Evolutionary conservation across 2,113 vertebrate genomes (phyloP), one percentile per base, ranked within the genome.

Genomic region (Plecotus auritus): DNA sequence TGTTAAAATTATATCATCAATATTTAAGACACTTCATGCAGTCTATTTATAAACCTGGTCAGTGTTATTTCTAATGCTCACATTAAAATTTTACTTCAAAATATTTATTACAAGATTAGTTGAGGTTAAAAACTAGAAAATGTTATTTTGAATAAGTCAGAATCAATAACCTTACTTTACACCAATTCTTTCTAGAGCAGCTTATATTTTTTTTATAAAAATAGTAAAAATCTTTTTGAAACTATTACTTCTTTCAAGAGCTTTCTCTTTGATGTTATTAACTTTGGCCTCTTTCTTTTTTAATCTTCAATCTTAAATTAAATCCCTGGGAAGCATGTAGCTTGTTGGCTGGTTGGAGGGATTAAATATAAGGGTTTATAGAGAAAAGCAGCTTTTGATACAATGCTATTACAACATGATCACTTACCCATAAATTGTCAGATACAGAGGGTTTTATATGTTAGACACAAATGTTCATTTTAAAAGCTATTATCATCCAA

Each of bases 331-430:
- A 98, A 98, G 97, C 97, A 96, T 97, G 98, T 98, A 98, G 97
- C 98, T 98, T 97, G 98, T 98, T 3, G 98, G 97, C 97, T 2
- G 98, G 97, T 97, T 97, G 95, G 93, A 97, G 97, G 98, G 98
- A 99, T 99, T 99, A 99, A 98, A 98, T 96, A 93, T 96, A 98
- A 98, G 97, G 98, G 98, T 98, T 98, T 99, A 98, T 96, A 97
- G 98, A 98, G 98, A 98, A 99, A 99, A 99, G 98, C 95, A 98
- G 98, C 98, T 98, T 99, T 99, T 96, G 95, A 97, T 98, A 97
- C 98, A 98, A 98, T 98, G 97, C 98, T 98, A 98, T 99, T 99
- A 98, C 96, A 98, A 97, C 97, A 98, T 98, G 98, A 98, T 98
- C 98, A 98, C 98, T 98, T 98, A 98, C 97, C 98, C 96, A 97